Percentiles rank a stretch among this genome's conserved stretches.
These are phyloP conservation scores for Rhizomys pruinosus DNA, from an alignment of 2,113 vertebrate species.

Conservation along the genomic window DNA sequence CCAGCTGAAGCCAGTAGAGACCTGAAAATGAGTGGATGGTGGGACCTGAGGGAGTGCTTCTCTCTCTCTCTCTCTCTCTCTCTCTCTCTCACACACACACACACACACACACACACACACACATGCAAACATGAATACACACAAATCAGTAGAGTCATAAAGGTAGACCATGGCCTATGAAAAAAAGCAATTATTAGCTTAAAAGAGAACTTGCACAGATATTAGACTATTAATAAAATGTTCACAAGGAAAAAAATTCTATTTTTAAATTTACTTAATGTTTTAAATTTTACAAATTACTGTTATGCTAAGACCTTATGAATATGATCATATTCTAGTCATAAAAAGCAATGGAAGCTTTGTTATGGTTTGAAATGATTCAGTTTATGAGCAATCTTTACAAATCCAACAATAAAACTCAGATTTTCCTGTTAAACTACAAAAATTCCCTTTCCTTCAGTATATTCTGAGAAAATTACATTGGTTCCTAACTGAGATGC, in stretches of 20 bases:
- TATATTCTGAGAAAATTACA: background rate
- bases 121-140: no score
- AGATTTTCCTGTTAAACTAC: no score
- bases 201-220: background rate
- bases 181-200: background rate
- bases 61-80: no score
- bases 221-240: background rate
- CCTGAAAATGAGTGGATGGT: no score
- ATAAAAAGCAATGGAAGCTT: background rate
- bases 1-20: no score
- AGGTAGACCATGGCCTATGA: background rate
- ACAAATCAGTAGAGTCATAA: background rate
- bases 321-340: background rate
- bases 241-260: background rate
- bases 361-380: no score
- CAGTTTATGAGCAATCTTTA: background rate
- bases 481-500: background rate
- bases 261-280: background rate
- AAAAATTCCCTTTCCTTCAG: no score
- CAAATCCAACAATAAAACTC: background rate
- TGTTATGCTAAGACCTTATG: constrained; percentile 4
- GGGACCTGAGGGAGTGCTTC: no score
- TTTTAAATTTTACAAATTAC: background rate
- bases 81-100: no score
- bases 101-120: no score